Evolutionary conservation across 1,140 invertebrate species (phyloP), one percentile per base, ranked within the genome.

Genomic region (Pseudomyrmex pallidus): DNA sequence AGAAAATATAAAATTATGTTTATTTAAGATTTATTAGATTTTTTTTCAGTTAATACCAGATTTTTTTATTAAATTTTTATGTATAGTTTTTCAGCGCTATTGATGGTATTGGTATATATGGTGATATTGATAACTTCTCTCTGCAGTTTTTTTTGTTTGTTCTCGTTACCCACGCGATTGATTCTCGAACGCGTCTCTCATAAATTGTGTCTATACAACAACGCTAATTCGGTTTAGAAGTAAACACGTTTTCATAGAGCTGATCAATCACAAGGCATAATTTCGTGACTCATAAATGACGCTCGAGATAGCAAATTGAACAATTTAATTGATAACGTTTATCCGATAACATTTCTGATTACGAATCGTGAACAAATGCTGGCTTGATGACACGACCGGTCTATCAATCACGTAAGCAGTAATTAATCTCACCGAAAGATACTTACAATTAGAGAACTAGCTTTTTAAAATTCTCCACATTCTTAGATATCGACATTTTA

Each of bases 1-100:
- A 35, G 35, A 48, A 48, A 70, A 70, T 20, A 4, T 15, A 20
- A 78, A 68, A 70, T 78, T 67, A 66, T 20, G 2, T 67, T 70
- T 2, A 17, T 5, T 70, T 25, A 5, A 68, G 48, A 68, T 22
- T 2, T n/a, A 46, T 56, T 68, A 78, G 5, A 7, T 35, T 35
- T 35, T 25, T 35, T 35, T 35, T 35, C 5, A 35, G 35, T 35
- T 35, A 35, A 7, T 35, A 35, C 1, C 7, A 35, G 25, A 25
- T 35, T 35, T 35, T 35, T 35, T 35, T 35, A 35, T 35, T 35
- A 35, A 35, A 35, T 35, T 35, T 35, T 35, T 35, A 35, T 35
- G 35, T 35, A 35, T 35, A 35, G 5, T 35, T 35, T 35, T 35
- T 35, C 35, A 35, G 15, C 17, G 22, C 25, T 44, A 22, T 9